phyloP scores from a whole-genome alignment of 2,797 vertebrate species.

The Chromis chromis region DNA sequence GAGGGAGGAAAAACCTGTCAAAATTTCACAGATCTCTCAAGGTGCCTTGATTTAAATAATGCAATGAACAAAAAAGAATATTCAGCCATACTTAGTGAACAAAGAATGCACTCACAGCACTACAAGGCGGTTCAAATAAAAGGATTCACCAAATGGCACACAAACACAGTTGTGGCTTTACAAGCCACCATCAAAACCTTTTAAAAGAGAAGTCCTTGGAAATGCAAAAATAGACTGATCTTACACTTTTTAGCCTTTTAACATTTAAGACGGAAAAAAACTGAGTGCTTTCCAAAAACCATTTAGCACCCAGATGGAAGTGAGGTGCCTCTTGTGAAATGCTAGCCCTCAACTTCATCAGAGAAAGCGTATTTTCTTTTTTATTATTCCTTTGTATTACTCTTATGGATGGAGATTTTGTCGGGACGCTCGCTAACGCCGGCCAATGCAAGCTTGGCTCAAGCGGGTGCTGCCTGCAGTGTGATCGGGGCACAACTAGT shows the following conservation, averaged over 20 bases:
- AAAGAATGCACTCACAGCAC: slow-evolving; percentile 37
- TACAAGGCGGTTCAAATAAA: slow-evolving; percentile 33
- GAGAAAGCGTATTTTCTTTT: slow-evolving; percentile 18
- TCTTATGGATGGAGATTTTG: slow-evolving; percentile 28
- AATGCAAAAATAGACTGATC: slow-evolving; percentile 25
- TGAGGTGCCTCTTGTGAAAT: slow-evolving; percentile 29
- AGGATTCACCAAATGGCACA: slow-evolving; percentile 37
- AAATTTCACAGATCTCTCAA: slow-evolving; percentile 35
- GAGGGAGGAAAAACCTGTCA: slow-evolving; percentile 13
- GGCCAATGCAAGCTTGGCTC: slow-evolving; percentile 42
- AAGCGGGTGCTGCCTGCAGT: slow-evolving; percentile 21
- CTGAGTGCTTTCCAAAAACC: slow-evolving; percentile 47
- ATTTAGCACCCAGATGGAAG: slow-evolving; percentile 56
- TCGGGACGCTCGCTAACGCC: slow-evolving; percentile 39
- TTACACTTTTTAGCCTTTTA: slow-evolving; percentile 38
- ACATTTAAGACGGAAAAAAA: slow-evolving; percentile 21
- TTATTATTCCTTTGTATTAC: not conserved
- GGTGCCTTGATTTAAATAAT: slow-evolving; percentile 63
- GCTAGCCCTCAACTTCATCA: slow-evolving; percentile 14
- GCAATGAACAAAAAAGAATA: slow-evolving; percentile 41
- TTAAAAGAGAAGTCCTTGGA: slow-evolving; percentile 41
- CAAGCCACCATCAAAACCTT: slow-evolving; percentile 35
- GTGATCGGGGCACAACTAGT: slow-evolving; percentile 23
- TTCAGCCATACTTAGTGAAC: slow-evolving; percentile 39
- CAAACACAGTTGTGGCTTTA: slow-evolving; percentile 24